Evolutionary conservation across 1,140 invertebrate genomes (phyloP), one percentile per base, ranked within the genome.

Genomic region (Drosophila varians): DNA sequence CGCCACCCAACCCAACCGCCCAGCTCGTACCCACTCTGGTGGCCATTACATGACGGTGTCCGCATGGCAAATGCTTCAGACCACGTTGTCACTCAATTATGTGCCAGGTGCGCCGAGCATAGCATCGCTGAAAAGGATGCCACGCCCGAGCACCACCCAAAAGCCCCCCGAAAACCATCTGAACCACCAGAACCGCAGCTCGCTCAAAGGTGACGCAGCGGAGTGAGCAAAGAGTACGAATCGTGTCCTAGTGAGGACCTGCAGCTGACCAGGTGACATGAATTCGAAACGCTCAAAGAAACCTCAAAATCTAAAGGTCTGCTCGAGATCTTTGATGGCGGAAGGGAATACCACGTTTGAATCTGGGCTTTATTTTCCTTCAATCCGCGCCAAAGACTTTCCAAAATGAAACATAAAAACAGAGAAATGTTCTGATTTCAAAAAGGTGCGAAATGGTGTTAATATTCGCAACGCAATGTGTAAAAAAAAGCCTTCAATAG

Each of bases 81-180:
- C 79, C 79, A 83, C 79, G 75, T 83, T 83, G 79, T 83, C 79
- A 83, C 79, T 83, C 80, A 83, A 83, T 83, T 83, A 83, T 83
- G 80, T 83, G 80, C 79, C 80, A 79, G 74, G 79, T 83, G 80
- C 56, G 78, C 75, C 60, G 65, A 54, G 58, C 75, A 62, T 79
- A 75, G 79, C 70, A 83, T 61, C n/a, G 74, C 78, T 83, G 84
- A 84, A 84, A 79, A 83, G 65, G 79, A 46, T 78, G 52, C 46
- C 49, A 62, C 70, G 40, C 51, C 58, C 36, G 11, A 11, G 45
- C 38, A 43, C 61, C 19, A 21, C 36, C 49, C 42, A 45, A 48
- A 42, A 25, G 26, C 28, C 31, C 34, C 57, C 28, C 21, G n/a
- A 5, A 36, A 21, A 14, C 18, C 31, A 12, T 45, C 36, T 7